Percentiles rank a stretch among this genome's conserved stretches.
phyloP scores from a whole-genome alignment of 92 coral and sea anemone species.

The Anthopleura xanthogrammica region DNA sequence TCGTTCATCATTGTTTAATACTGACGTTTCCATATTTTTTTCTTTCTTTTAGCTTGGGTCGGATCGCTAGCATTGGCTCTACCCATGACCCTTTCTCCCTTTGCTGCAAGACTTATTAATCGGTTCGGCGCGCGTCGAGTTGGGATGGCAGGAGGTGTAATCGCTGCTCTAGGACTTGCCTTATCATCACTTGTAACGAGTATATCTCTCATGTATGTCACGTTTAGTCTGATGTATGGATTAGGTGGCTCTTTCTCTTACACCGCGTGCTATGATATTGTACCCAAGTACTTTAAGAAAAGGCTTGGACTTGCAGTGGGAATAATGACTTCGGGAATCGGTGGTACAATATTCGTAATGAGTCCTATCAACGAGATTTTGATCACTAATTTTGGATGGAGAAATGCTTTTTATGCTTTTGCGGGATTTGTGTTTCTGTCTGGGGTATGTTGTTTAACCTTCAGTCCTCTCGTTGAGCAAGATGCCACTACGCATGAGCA shows the following conservation, averaged over 20 bases:
- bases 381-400: neutral
- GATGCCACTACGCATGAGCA: neutral
- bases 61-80: neutral
- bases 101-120: neutral
- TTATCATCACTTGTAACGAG: neutral
- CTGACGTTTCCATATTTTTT: too few species aligned
- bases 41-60: neutral
- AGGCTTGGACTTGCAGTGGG: neutral
- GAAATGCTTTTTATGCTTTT: neutral
- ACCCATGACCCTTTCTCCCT: neutral
- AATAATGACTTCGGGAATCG: neutral
- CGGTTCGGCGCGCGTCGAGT: neutral
- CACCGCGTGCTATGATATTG: neutral
- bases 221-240: slow-evolving; percentile 11
- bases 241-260: neutral
- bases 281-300: slow-evolving; percentile 11
- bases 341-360: neutral
- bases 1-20: too few species aligned
- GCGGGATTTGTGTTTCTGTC: neutral
- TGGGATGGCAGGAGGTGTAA: neutral
- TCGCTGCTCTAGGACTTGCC: neutral
- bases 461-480: neutral
- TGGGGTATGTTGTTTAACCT: neutral
- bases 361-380: slow-evolving; percentile 7
- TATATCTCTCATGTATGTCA: neutral